Conservation (phyloP, 2,113 vertebrate genomes). For the Sciurus niger region DNA sequence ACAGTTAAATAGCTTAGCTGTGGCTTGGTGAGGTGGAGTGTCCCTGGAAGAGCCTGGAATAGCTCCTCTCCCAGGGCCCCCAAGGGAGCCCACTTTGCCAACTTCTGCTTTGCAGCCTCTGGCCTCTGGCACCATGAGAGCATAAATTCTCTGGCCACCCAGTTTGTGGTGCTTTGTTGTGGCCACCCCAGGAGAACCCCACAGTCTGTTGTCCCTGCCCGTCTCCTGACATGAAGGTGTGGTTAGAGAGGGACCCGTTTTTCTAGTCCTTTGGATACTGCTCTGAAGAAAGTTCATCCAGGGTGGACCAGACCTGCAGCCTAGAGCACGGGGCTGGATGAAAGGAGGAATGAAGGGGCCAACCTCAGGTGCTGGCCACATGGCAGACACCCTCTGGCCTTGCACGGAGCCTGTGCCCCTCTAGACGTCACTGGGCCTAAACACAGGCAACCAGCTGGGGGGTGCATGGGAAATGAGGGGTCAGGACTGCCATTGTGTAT, state of each 20-base stretch:
- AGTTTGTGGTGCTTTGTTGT: not conserved
- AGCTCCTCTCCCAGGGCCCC: not conserved
- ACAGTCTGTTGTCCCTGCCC: no score
- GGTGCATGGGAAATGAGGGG: accelerated
- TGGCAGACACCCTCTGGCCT: not conserved
- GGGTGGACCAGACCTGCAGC: not conserved
- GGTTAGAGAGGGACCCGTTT: not conserved
- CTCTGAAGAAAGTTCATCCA: not conserved
- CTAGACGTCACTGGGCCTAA: not conserved
- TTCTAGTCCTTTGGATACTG: not conserved
- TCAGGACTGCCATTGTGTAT: not conserved
- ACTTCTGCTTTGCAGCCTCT: no score
- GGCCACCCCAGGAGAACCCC: not conserved
- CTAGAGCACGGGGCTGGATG: not conserved
- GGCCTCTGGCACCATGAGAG: not conserved
- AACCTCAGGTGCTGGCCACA: not conserved
- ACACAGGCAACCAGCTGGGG: not conserved
- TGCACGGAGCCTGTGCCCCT: not conserved
- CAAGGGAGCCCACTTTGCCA: accelerated
- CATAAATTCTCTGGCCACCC: accelerated
- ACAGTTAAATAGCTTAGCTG: not conserved
- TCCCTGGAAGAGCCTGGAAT: no score
- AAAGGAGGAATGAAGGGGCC: not conserved
- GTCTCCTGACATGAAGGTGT: no score
- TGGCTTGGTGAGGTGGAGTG: not conserved